Percentiles rank a stretch among this genome's conserved stretches.
phyloP scores from a whole-genome alignment of 2,888 invertebrate genomes.

The Chrysina gloriosa region DNA sequence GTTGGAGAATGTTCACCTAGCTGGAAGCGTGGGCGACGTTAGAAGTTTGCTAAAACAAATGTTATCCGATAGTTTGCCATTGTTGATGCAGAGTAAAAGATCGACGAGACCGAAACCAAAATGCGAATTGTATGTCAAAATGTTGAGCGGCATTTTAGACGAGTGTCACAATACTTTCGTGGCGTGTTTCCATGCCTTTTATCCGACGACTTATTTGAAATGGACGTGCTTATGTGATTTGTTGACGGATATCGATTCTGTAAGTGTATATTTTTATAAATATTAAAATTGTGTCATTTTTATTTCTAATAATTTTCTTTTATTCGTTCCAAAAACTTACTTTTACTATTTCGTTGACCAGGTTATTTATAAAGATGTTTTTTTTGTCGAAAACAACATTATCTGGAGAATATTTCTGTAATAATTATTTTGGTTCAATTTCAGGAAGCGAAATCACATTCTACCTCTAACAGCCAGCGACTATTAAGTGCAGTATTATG shows the following conservation, averaged over 20 bases:
- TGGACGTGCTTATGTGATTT: conserved; percentile 92
- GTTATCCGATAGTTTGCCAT: conserved; percentile 77
- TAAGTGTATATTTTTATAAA: conserved; percentile 64
- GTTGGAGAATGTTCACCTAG: conserved; percentile 80
- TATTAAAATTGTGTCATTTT: too few relatives aligned
- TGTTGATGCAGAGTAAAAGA: conserved; percentile 57
- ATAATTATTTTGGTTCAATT: too few relatives aligned
- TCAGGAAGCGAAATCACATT: conserved; percentile 60
- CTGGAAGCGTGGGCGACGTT: conserved; percentile 88
- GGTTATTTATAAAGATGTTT: too few relatives aligned
- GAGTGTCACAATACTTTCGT: conserved; percentile 93
- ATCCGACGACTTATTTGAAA: conserved; percentile 91
- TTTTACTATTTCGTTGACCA: too few relatives aligned
- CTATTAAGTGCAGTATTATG: conserved; percentile 85
- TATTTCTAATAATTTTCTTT: too few relatives aligned
- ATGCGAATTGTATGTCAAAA: conserved; percentile 65
- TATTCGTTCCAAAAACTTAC: too few relatives aligned
- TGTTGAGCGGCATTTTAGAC: conserved; percentile 81
- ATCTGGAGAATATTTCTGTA: background rate
- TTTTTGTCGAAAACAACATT: background rate
- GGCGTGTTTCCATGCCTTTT: conserved; percentile 94
- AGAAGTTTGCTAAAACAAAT: conserved; percentile 84
- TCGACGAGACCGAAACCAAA: conserved; percentile 65
- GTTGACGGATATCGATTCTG: conserved; percentile 77
- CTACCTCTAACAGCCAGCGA: conserved; percentile 68